Evolutionary conservation across 2,113 vertebrate genomes (phyloP), one percentile per base, ranked within the genome.

Genomic region (Entosphenus tridentatus): DNA sequence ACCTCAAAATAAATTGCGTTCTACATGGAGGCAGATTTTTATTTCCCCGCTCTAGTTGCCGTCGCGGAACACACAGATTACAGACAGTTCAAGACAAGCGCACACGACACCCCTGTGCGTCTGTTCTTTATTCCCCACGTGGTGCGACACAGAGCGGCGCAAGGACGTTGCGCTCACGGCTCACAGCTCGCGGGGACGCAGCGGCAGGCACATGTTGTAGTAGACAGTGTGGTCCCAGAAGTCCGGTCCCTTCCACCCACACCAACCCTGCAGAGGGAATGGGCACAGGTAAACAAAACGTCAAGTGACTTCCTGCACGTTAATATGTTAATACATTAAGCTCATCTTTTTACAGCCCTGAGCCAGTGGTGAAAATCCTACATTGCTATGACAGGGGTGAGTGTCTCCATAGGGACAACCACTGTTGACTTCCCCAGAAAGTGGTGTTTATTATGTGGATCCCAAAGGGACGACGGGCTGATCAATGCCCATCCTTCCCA

Each of bases 141-240:
- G 5, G 39, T 39, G 39, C 39, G 6, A 5, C 6, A 39, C 39
- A 39, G 39, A 39, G 39, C 39, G 39, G 39, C 39, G 39, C 39
- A 39, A 7, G 5, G 39, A 39, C 39, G 39, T 39, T 39, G 39
- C 39, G 39, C 39, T 39, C 39, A 7, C 39, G 39, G 62, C 10
- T 65, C 62, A 65, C 9, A 65, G 21, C 21, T 65, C 62, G 21
- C 62, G 62, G 7, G 85, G 88, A 74, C 84, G 82, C 69, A 88
- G 90, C 75, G 93, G 93, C 78, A 98, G 78, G 75, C 93, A 98
- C 18, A 98, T 80, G 71, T 98, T 98, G 69, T 96, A 96, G 75
- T 95, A 93, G 1, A 89, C 87, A 0, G 85, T 84, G 74, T 87
- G 85, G 78, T 80, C 87, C 93, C 93, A 98, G 68, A 96, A 96